Percentiles rank a stretch among this genome's conserved stretches.
Evolutionary conservation across 2,113 vertebrate genomes (phyloP).

Genomic region (Salvator merianae): DNA sequence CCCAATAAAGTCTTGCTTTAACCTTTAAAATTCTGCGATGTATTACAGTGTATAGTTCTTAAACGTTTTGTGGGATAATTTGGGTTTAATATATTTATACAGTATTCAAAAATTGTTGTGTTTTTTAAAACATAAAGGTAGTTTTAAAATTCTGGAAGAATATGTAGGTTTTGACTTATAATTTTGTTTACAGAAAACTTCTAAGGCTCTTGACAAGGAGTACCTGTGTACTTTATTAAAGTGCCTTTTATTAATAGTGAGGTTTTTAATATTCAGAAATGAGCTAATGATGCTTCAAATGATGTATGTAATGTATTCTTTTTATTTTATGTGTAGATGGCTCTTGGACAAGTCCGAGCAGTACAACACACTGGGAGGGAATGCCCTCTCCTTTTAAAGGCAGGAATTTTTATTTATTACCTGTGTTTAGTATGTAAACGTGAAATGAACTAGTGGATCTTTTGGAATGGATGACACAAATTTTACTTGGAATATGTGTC

Average conservation of each 20-base stretch:
- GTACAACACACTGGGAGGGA: constrained; percentile 87
- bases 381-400: constrained; percentile 88
- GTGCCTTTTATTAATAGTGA: constrained; percentile 73
- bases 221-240: constrained; percentile 70
- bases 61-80: constrained; percentile 50
- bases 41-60: constrained; percentile 40
- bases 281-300: constrained; percentile 85
- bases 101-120: constrained; percentile 14
- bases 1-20: constrained; percentile 56
- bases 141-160: constrained; percentile 55
- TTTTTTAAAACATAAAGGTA: constrained; percentile 40
- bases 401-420: constrained; percentile 88
- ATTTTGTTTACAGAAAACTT: constrained; percentile 72
- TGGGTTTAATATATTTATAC: constrained; percentile 52
- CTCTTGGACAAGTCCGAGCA: constrained; percentile 88
- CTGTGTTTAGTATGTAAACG: constrained; percentile 86
- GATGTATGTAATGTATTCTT: constrained; percentile 86
- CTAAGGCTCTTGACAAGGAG: constrained; percentile 71
- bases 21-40: constrained; percentile 50
- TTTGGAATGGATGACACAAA: constrained; percentile 76
- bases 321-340: constrained; percentile 89
- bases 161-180: constrained; percentile 66
- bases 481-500: constrained; percentile 77
- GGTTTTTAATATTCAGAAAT: constrained; percentile 80
- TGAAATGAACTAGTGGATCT: constrained; percentile 81